Conservation (phyloP, 2,888 invertebrate species). For the Leptopilina drosophilae region DNA sequence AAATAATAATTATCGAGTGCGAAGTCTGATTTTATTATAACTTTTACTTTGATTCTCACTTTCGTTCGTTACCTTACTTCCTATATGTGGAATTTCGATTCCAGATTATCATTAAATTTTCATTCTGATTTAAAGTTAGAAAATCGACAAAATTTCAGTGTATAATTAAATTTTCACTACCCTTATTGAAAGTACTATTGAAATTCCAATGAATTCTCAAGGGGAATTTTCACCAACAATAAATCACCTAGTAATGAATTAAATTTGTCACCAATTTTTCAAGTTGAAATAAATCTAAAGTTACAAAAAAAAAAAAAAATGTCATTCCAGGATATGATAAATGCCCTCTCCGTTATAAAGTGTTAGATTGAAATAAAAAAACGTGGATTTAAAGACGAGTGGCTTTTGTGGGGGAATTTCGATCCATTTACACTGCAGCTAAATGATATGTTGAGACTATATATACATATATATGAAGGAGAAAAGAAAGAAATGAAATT, state of each 20-base stretch:
- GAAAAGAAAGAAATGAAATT: conserved; percentile 14
- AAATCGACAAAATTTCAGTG: no score
- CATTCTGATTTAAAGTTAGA: no score
- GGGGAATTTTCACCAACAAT: not conserved
- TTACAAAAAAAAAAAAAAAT: not conserved
- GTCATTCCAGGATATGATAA: not conserved
- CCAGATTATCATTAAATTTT: no score
- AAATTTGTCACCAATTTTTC: not conserved
- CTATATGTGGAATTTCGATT: no score
- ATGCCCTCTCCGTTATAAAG: not conserved
- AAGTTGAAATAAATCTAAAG: not conserved
- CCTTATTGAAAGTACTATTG: no score
- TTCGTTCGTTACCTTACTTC: no score
- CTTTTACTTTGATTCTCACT: no score
- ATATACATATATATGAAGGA: not conserved
- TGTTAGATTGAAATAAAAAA: not conserved
- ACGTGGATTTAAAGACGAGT: not conserved
- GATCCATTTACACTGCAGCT: conserved; percentile 44
- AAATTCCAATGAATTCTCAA: no score
- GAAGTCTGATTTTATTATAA: no score
- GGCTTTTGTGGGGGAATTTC: conserved; percentile 23
- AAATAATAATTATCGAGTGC: no score
- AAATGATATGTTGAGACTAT: conserved; percentile 41
- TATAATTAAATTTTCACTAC: no score
- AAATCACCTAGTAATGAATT: not conserved